Evolutionary conservation across 2,113 vertebrate genomes (phyloP).

Genomic region (Coryphaenoides rupestris): DNA sequence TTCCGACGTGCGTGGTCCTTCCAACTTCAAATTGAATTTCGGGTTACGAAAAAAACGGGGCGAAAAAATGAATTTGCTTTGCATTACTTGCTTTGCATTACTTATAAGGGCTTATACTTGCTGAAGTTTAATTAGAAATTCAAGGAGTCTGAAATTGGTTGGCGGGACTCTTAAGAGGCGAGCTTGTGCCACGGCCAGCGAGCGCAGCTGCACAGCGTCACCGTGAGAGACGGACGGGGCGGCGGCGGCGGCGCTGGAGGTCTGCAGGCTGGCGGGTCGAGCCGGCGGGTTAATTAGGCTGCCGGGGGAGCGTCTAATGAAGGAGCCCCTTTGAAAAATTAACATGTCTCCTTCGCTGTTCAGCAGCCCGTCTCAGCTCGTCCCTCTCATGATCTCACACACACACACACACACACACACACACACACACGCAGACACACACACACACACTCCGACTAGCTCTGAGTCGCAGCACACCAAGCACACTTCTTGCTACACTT

Average conservation of each 20-base stretch:
- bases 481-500: not conserved
- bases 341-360: not conserved
- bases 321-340: not conserved
- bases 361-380: slow-evolving; percentile 2
- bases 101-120: no score
- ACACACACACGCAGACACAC: not conserved
- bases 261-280: not conserved
- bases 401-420: not conserved
- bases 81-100: no score
- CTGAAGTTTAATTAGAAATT: no score
- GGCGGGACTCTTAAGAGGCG: not conserved
- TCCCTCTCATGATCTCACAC: not conserved
- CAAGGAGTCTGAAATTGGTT: not conserved
- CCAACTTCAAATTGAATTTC: no score
- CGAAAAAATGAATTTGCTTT: no score
- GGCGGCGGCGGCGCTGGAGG: not conserved
- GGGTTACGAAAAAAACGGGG: no score
- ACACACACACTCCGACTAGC: not conserved
- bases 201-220: not conserved
- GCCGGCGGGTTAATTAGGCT: not conserved
- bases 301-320: not conserved
- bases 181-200: not conserved
- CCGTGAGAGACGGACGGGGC: not conserved
- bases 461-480: not conserved
- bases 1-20: no score